Evolutionary conservation across 2,797 vertebrate genomes (phyloP).

Genomic region (Galaxias olidus): DNA sequence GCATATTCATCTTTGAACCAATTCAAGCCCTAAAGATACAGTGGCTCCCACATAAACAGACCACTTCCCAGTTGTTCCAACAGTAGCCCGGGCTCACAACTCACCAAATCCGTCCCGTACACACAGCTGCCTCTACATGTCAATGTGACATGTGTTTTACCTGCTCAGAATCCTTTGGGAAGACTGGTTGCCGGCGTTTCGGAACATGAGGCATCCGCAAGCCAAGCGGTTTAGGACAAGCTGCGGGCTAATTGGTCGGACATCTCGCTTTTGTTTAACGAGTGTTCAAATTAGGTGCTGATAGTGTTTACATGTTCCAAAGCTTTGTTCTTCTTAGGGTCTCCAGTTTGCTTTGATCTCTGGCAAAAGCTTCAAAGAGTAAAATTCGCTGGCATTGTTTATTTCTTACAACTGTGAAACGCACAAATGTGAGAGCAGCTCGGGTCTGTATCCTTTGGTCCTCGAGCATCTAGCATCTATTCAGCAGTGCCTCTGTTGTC

Average conservation of each 20-base stretch:
- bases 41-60: slow-evolving; percentile 55
- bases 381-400: slow-evolving; percentile 30
- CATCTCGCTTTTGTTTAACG: slow-evolving; percentile 37
- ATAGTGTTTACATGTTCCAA: slow-evolving; percentile 46
- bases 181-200: slow-evolving; percentile 55
- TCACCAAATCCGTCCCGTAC: slow-evolving; percentile 27
- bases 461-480: background rate
- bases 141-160: slow-evolving; percentile 66
- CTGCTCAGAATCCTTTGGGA: slow-evolving; percentile 54
- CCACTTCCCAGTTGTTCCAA: slow-evolving; percentile 56
- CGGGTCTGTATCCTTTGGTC: background rate
- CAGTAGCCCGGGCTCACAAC: slow-evolving; percentile 56
- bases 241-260: slow-evolving; percentile 51
- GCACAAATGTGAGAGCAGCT: background rate
- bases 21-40: slow-evolving; percentile 60
- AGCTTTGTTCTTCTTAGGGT: slow-evolving; percentile 16
- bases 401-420: slow-evolving; percentile 15
- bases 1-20: slow-evolving; percentile 14
- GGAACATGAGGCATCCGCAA: slow-evolving; percentile 50
- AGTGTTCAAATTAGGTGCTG: slow-evolving; percentile 42
- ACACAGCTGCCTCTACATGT: slow-evolving; percentile 50
- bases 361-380: slow-evolving; percentile 32
- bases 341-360: slow-evolving; percentile 56
- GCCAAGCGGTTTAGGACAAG: slow-evolving; percentile 37
- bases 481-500: background rate